Conservation (phyloP, 2,888 invertebrate genomes). For the Parthenolecanium corni region DNA sequence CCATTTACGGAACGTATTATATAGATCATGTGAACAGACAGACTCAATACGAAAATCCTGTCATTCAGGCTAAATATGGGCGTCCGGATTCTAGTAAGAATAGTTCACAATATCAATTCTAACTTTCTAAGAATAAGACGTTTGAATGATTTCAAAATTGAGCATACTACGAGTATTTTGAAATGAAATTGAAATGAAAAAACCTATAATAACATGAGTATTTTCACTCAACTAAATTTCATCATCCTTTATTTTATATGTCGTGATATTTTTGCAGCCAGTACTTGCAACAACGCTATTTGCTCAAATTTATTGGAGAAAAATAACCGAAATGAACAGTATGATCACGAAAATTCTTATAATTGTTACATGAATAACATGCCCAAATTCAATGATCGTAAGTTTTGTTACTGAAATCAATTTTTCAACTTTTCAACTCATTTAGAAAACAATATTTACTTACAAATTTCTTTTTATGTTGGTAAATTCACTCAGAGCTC, state of each 20-base stretch:
- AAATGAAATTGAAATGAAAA: too few species aligned
- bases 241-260: neutral
- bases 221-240: neutral
- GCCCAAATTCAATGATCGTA: constrained; percentile 16
- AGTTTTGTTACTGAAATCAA: neutral
- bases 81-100: constrained; percentile 6
- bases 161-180: too few species aligned
- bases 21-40: constrained; percentile 95
- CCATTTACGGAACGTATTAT: constrained; percentile 93
- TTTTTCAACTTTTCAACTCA: too few species aligned
- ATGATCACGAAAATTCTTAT: constrained; percentile 12
- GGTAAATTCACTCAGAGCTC: constrained; percentile 27
- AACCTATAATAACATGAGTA: too few species aligned
- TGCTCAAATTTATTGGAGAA: constrained; percentile 21
- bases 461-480: too few species aligned
- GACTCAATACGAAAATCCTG: constrained; percentile 97
- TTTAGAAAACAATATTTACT: too few species aligned
- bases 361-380: constrained; percentile 17
- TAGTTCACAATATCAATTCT: too few species aligned
- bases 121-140: too few species aligned
- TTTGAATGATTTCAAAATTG: too few species aligned
- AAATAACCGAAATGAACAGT: constrained; percentile 6
- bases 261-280: neutral
- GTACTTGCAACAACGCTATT: constrained; percentile 23
- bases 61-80: constrained; percentile 58